A percentile compares a stretch with the other conserved stretches of the same genome.
phyloP scores from a whole-genome alignment of 2,888 invertebrate genomes.

The Archaeoteleia sp. region DNA sequence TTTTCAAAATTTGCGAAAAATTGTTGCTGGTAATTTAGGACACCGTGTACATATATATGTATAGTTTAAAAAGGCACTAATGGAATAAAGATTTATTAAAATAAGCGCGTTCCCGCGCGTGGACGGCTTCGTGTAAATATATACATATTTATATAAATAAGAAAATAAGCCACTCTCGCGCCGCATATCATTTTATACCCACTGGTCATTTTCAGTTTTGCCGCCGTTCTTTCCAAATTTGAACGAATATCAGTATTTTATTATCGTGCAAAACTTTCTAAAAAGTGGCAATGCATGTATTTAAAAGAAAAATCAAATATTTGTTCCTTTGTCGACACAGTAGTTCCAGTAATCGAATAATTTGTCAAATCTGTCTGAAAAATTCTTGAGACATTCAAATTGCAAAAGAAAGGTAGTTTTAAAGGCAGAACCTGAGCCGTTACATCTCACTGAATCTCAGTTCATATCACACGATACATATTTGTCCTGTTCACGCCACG shows the following conservation, averaged over 20 bases:
- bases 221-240: background rate
- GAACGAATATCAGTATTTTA: too few relatives aligned
- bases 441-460: constrained; percentile 2
- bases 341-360: too few relatives aligned
- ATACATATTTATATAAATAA: constrained; percentile 43
- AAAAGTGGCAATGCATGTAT: too few relatives aligned
- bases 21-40: too few relatives aligned
- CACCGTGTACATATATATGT: background rate
- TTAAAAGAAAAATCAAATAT: too few relatives aligned
- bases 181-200: constrained; percentile 23
- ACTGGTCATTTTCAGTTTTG: constrained; percentile 8
- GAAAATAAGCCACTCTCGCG: constrained; percentile 33
- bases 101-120: constrained; percentile 56
- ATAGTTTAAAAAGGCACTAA: constrained; percentile 60
- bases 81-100: constrained; percentile 65
- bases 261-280: too few relatives aligned
- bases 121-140: constrained; percentile 66
- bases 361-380: too few relatives aligned
- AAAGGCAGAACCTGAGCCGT: constrained; percentile 8
- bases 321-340: too few relatives aligned
- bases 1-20: too few relatives aligned
- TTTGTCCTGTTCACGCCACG: constrained; percentile 9
- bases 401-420: too few relatives aligned
- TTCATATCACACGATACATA: constrained; percentile 12
- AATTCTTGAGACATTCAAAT: too few relatives aligned